Evolutionary conservation across 2,113 vertebrate genomes (phyloP), one percentile per base, ranked within the genome.

Genomic region (Entelurus aequoreus): DNA sequence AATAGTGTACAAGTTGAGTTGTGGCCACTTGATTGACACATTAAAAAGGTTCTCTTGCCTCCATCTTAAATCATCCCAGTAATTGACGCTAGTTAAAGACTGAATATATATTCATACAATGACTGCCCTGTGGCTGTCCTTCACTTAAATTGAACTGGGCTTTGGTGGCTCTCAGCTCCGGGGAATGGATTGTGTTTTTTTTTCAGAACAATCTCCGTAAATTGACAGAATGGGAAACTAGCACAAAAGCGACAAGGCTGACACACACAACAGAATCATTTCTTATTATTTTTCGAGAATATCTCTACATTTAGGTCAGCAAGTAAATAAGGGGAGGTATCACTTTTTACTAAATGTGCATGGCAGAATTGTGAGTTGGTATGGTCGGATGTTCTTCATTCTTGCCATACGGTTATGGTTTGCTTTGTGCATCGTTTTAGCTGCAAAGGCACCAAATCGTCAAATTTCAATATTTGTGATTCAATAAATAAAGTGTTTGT

Each of bases 11-110:
- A 28, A 28, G n/a, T n/a, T 65, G 53, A 54, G 37, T 61, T 74
- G 56, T 48, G 21, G 59, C 66, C 74, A 65, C 69, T 77, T 69
- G 42, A 1, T 73, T 76, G 71, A 65, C 63, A 65, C 65, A 37
- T 64, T 48, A 55, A 81, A 64, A 63, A 60, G 53, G 65, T 66
- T 78, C 59, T 76, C 44, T n/a, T 52, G 58, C 76, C 65, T 71
- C 62, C 54, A n/a, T 78, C 72, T 76, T 87, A 74, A 74, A 85
- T 86, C 79, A 83, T 74, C 76, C 69, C 74, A 75, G 82, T 82
- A 84, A 87, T 87, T 88, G 76, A 84, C 79, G 84, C 78, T 80
- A 42, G 40, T 81, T 86, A 81, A 70, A 77, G 65, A 70, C 15
- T 63, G 78, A 68, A 65, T 28, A 69, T 49, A 81, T 71, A 84